Evolutionary conservation across 2,888 invertebrate genomes (phyloP).

Genomic region (Microctonus aethiopoides): DNA sequence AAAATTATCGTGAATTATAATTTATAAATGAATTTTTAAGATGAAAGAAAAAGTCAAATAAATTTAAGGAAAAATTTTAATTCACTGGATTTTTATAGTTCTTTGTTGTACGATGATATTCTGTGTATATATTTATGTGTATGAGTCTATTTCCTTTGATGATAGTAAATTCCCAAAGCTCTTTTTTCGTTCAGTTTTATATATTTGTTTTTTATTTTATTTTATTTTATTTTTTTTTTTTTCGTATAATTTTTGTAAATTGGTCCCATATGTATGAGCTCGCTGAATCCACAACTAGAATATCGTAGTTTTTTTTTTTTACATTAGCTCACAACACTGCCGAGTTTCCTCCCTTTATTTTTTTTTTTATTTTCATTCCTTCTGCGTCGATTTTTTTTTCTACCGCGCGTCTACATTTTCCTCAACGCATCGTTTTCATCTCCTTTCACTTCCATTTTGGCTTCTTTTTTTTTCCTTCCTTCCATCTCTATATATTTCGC

Average conservation of each 20-base stretch:
- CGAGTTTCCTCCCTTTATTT: slow-evolving; percentile 33
- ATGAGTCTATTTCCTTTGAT: slow-evolving; percentile 11
- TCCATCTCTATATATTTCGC: slow-evolving; percentile 34
- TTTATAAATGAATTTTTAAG: no score
- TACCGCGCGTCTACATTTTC: slow-evolving; percentile 12
- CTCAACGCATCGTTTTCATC: slow-evolving; percentile 32
- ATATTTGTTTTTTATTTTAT: slow-evolving; percentile 17
- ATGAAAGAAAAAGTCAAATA: background rate
- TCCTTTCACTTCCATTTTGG: slow-evolving; percentile 31
- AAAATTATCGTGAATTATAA: no score
- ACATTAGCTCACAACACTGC: slow-evolving; percentile 35
- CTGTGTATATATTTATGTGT: slow-evolving; percentile 5
- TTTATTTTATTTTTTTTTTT: slow-evolving; percentile 33
- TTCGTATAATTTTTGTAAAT: slow-evolving; percentile 62
- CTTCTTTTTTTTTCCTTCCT: slow-evolving; percentile 30
- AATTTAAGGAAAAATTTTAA: background rate
- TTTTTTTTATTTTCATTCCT: slow-evolving; percentile 20
- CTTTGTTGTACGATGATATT: background rate
- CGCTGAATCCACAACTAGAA: slow-evolving; percentile 51
- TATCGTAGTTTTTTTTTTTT: slow-evolving; percentile 31
- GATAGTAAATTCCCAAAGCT: slow-evolving; percentile 15
- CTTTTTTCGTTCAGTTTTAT: slow-evolving; percentile 14
- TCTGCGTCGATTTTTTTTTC: slow-evolving; percentile 25
- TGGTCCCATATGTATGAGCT: slow-evolving; percentile 59
- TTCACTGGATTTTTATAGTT: background rate